Evolutionary conservation across 2,888 invertebrate genomes (phyloP).

Genomic region (Hemistola chrysoprasaria): DNA sequence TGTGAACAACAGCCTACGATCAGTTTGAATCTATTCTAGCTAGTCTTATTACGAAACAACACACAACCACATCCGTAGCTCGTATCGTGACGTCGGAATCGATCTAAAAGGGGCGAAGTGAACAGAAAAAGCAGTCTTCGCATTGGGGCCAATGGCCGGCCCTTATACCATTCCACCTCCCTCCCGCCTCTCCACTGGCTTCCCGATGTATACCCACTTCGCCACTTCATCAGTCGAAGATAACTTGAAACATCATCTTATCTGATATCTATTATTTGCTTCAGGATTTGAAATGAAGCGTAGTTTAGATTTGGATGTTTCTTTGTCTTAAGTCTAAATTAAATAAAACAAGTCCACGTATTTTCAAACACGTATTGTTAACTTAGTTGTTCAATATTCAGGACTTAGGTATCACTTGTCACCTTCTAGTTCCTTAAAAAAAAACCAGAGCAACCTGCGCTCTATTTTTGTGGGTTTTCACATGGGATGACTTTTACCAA

Average conservation of each 20-base stretch:
- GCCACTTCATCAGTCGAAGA: constrained; percentile 12
- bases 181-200: constrained; percentile 29
- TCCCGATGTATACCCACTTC: constrained; percentile 26
- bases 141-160: constrained; percentile 62
- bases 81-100: constrained; percentile 24
- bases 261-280: constrained; percentile 9
- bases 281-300: neutral
- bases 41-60: neutral
- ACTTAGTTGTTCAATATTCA: too few relatives aligned
- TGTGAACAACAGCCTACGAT: neutral
- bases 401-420: too few relatives aligned
- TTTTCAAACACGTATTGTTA: too few relatives aligned
- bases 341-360: too few relatives aligned
- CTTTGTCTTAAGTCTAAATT: too few relatives aligned
- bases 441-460: too few relatives aligned
- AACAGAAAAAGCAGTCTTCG: constrained; percentile 41
- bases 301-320: too few relatives aligned
- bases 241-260: constrained; percentile 8
- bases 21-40: too few relatives aligned
- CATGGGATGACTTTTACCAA: too few relatives aligned
- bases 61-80: constrained; percentile 9
- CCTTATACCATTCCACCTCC: constrained; percentile 26
- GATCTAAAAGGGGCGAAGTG: constrained; percentile 43
- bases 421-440: too few relatives aligned
- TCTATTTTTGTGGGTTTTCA: too few relatives aligned